Conservation (phyloP, 1,140 invertebrate species). For the Drosophila watanabei region DNA sequence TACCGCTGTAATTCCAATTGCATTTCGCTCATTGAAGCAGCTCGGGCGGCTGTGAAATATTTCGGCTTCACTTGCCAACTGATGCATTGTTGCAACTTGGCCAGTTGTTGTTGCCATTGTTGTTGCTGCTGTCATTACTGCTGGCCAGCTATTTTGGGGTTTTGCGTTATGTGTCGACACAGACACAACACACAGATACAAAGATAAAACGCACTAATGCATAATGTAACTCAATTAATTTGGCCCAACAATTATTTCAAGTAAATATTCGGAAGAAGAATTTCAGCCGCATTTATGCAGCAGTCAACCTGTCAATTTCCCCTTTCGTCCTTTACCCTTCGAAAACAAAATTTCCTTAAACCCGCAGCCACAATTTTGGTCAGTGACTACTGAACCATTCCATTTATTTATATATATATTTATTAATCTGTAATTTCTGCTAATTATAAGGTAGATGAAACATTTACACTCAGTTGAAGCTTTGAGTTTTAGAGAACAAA, state of each 20-base stretch:
- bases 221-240: slow-evolving; percentile 79
- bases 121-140: slow-evolving; percentile 20
- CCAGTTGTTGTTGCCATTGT: slow-evolving; percentile 4
- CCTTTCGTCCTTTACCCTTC: slow-evolving; percentile 6
- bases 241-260: slow-evolving; percentile 61
- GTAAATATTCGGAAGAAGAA: slow-evolving; percentile 36
- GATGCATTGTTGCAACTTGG: slow-evolving; percentile 30
- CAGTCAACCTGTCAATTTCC: slow-evolving; percentile 22
- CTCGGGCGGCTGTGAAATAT: slow-evolving; percentile 67
- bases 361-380: slow-evolving; percentile 2
- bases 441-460: slow-evolving; percentile 32
- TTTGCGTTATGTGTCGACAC: slow-evolving; percentile 42
- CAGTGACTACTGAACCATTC: slow-evolving; percentile 17
- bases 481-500: neutral
- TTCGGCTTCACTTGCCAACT: slow-evolving; percentile 69
- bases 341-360: slow-evolving; percentile 3
- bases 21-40: slow-evolving; percentile 46
- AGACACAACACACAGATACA: neutral
- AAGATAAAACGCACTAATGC: slow-evolving; percentile 41
- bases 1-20: slow-evolving; percentile 54
- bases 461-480: slow-evolving; percentile 31
- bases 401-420: slow-evolving; percentile 5
- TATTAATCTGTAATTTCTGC: slow-evolving; percentile 49
- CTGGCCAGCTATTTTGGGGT: slow-evolving; percentile 51
- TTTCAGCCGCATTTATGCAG: slow-evolving; percentile 26